Evolutionary conservation across 2,113 vertebrate genomes (phyloP).

Genomic region (Pygoscelis antarcticus): DNA sequence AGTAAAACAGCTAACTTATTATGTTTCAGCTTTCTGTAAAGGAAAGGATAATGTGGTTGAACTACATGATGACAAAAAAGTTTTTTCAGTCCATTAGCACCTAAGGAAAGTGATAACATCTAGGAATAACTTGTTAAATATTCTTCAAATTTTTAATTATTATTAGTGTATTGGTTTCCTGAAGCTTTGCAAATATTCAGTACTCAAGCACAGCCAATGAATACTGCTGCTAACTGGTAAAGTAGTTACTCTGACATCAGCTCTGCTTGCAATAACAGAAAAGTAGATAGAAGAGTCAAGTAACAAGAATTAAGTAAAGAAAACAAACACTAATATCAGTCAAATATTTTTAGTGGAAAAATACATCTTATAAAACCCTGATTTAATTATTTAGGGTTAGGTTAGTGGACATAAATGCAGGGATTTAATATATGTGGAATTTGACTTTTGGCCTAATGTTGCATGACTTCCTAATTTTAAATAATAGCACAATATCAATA

Average conservation of each 20-base stretch:
- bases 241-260: background rate
- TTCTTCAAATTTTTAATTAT: background rate
- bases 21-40: background rate
- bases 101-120: background rate
- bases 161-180: background rate
- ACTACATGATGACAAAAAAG: background rate
- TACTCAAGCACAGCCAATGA: background rate
- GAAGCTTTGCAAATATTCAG: background rate
- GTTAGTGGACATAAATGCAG: background rate
- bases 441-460: background rate
- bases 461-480: background rate
- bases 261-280: background rate
- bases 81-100: background rate
- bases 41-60: background rate
- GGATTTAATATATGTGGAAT: background rate
- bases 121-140: background rate
- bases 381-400: background rate
- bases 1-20: background rate
- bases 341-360: background rate
- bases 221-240: background rate
- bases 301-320: background rate
- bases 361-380: fast-evolving
- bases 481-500: background rate
- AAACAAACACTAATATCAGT: background rate
- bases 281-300: background rate